Conservation (phyloP, 2,113 vertebrate species). For the Melierax canorus region DNA sequence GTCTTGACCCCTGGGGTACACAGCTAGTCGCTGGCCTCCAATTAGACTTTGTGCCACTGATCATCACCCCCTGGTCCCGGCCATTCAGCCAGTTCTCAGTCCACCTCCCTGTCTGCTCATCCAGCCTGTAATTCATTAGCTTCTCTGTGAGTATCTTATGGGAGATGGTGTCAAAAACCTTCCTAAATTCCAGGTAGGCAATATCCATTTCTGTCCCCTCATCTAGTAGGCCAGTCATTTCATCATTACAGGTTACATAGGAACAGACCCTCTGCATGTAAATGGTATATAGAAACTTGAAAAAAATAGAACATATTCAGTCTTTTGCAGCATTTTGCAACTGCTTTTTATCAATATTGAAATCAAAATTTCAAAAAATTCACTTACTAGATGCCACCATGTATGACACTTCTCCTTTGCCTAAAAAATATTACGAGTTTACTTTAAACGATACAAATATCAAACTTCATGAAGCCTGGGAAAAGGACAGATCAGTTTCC, state of each 20-base stretch:
- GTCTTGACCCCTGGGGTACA: background rate
- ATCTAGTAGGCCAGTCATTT: background rate
- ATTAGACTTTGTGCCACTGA: background rate
- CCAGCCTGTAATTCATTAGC: background rate
- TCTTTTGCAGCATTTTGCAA: background rate
- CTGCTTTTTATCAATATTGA: background rate
- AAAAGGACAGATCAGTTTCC: background rate
- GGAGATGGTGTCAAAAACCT: background rate
- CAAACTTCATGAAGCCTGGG: background rate
- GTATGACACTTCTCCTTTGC: background rate
- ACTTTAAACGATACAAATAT: background rate
- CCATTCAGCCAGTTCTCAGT: background rate
- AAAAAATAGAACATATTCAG: background rate
- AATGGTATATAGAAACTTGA: background rate
- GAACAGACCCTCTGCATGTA: background rate
- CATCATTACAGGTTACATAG: background rate
- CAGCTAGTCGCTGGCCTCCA: background rate
- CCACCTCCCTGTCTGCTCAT: background rate
- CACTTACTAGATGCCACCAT: background rate
- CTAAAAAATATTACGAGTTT: background rate
- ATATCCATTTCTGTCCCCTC: background rate
- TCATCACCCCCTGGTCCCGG: no score
- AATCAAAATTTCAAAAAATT: background rate
- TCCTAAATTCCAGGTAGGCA: background rate
- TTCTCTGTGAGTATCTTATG: background rate